phyloP scores from a whole-genome alignment of 2,797 vertebrate species.

The Peromyscus melanophrys region DNA sequence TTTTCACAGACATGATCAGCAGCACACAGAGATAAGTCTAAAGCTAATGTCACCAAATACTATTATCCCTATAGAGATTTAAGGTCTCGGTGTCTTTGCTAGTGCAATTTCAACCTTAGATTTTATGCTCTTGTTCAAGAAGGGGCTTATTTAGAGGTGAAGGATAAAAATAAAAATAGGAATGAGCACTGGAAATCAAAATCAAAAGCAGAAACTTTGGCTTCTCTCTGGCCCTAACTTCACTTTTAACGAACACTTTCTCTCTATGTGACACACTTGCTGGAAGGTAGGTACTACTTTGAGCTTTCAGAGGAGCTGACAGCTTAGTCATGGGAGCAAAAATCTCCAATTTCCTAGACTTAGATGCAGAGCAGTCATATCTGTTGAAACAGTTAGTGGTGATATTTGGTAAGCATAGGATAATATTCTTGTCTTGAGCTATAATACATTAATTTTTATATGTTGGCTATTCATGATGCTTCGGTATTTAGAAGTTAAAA shows the following conservation, averaged over 20 bases:
- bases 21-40: slow-evolving; percentile 47
- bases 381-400: background rate
- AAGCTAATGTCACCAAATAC: slow-evolving; percentile 59
- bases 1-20: slow-evolving; percentile 46
- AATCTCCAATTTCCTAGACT: background rate
- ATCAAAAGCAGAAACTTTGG: slow-evolving; percentile 57
- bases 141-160: slow-evolving; percentile 14
- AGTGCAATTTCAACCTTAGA: slow-evolving; percentile 52
- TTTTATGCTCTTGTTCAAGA: slow-evolving; percentile 17
- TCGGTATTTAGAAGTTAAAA: background rate
- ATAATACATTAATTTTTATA: background rate
- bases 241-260: slow-evolving; percentile 16
- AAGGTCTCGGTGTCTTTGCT: background rate
- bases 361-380: background rate
- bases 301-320: background rate
- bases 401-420: background rate
- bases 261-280: background rate
- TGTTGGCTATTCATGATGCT: background rate
- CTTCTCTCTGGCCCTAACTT: background rate
- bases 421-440: background rate
- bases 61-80: slow-evolving; percentile 51
- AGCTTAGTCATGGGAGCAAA: background rate
- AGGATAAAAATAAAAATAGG: slow-evolving; percentile 38
- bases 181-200: slow-evolving; percentile 66
- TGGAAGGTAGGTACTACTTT: background rate